These are phyloP conservation scores for Acleris literana DNA, from an alignment of 2,888 invertebrate species.

Conservation along the genomic window DNA sequence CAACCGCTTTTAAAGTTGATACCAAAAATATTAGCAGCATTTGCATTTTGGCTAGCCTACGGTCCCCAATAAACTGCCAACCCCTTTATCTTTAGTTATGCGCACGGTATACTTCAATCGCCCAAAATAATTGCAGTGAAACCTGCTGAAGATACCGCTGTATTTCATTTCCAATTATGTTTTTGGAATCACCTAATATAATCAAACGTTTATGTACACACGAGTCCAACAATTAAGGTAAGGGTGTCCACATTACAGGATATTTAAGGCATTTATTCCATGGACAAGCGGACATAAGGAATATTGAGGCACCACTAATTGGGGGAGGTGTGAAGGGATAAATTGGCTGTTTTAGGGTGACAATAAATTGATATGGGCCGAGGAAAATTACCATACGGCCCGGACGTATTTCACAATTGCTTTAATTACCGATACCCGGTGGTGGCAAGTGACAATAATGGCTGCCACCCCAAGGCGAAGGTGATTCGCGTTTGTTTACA, in stretches of 20 bases:
- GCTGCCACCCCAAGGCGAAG: constrained; percentile 39
- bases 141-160: too few relatives aligned
- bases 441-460: constrained; percentile 61
- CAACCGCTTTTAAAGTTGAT: too few relatives aligned
- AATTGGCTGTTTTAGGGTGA: constrained; percentile 77
- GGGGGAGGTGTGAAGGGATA: constrained; percentile 67
- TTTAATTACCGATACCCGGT: constrained; percentile 69
- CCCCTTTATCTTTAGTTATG: too few relatives aligned
- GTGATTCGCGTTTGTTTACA: constrained; percentile 18
- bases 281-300: constrained; percentile 62
- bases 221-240: neutral
- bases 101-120: too few relatives aligned
- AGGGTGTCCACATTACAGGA: constrained; percentile 49
- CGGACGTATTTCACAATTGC: constrained; percentile 74
- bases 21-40: too few relatives aligned
- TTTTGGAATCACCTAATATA: too few relatives aligned
- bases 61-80: too few relatives aligned
- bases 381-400: constrained; percentile 74
- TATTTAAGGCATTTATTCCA: constrained; percentile 49
- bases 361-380: constrained; percentile 79
- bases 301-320: constrained; percentile 71
- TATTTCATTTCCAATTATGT: too few relatives aligned
- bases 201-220: too few relatives aligned
- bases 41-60: too few relatives aligned
- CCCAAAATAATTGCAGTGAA: too few relatives aligned